These are phyloP conservation scores for Gastrophryne carolinensis DNA, from an alignment of 2,797 vertebrate species.

Conservation along the genomic window DNA sequence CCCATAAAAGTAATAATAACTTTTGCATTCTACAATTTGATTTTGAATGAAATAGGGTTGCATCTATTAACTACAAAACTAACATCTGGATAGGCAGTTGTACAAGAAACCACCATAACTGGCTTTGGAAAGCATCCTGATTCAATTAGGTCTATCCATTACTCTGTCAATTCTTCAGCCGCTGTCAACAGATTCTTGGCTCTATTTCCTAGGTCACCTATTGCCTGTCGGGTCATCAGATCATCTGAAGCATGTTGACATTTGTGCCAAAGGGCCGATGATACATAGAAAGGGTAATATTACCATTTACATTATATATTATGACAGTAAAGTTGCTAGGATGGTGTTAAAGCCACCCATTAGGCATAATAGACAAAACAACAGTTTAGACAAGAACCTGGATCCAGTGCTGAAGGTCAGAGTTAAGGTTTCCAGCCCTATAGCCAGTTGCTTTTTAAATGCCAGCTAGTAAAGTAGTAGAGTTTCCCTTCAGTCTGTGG, in stretches of 20 bases:
- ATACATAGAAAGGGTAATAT: background rate
- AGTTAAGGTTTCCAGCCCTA: too few species aligned
- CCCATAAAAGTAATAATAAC: too few species aligned
- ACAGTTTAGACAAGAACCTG: too few species aligned
- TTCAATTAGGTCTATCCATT: background rate
- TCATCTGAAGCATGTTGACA: background rate
- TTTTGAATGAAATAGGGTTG: background rate
- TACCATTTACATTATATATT: slow-evolving; percentile 44
- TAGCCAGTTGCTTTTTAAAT: too few species aligned
- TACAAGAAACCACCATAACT: background rate
- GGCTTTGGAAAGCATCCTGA: background rate
- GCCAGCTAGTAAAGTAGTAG: too few species aligned
- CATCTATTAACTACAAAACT: background rate
- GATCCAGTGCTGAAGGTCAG: too few species aligned
- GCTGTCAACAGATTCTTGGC: background rate
- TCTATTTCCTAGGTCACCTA: background rate
- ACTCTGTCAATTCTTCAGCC: background rate
- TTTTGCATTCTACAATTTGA: too few species aligned
- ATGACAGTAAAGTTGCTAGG: too few species aligned
- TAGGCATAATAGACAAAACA: too few species aligned
- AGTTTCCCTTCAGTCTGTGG: too few species aligned
- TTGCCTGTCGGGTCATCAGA: background rate
- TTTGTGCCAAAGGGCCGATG: background rate
- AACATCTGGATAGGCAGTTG: background rate
- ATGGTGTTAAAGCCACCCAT: too few species aligned